A percentile compares a stretch with the other conserved stretches of the same genome.
Evolutionary conservation across 2,113 vertebrate species (phyloP).

Genomic region (Coturnix japonica): DNA sequence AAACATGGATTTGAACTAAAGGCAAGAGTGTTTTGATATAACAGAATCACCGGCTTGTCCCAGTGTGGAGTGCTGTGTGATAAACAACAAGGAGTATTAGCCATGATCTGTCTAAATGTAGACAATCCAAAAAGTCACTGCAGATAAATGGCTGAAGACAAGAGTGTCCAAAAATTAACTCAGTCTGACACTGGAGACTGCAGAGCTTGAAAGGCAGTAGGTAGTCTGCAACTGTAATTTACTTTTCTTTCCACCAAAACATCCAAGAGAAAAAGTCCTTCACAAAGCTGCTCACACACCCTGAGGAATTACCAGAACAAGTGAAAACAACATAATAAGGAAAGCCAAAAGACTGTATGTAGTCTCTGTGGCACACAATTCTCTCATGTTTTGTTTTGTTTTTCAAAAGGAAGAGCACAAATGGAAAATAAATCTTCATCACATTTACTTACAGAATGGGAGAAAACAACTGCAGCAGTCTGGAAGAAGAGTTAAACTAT

Average conservation of each 20-base stretch:
- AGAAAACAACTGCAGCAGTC: not conserved
- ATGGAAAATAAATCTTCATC: not conserved
- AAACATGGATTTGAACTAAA: not conserved
- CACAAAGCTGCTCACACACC: not conserved
- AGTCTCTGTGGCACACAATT: not conserved
- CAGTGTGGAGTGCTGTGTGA: not conserved
- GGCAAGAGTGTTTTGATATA: not conserved
- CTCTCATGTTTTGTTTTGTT: not conserved
- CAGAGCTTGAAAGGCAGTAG: not conserved
- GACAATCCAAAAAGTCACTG: not conserved
- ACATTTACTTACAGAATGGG: not conserved
- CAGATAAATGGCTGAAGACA: not conserved
- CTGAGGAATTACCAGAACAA: not conserved
- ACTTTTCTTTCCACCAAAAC: not conserved
- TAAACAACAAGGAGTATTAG: not conserved
- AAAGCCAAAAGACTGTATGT: not conserved
- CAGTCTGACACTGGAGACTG: not conserved
- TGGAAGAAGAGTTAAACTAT: not conserved
- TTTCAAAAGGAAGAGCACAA: not conserved
- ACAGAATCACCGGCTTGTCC: not conserved
- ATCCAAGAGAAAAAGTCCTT: not conserved
- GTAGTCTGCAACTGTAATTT: not conserved
- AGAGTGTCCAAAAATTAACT: not conserved
- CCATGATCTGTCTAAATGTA: not conserved
- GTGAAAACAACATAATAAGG: not conserved